Conservation (phyloP, 2,888 invertebrate species). For the Cacoxenus indagator region DNA sequence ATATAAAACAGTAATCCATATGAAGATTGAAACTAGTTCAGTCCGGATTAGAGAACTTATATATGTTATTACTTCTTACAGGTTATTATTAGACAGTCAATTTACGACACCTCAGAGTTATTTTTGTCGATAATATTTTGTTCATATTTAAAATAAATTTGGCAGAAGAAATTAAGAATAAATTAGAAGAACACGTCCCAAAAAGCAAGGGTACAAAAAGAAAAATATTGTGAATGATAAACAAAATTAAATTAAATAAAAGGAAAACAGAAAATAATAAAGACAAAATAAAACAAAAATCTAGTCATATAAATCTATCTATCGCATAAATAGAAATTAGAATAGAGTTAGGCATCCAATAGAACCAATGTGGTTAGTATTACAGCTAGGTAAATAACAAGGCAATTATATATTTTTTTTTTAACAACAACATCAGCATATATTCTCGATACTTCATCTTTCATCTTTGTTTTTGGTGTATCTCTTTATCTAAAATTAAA, state of each 20-base stretch:
- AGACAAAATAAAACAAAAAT: conserved; percentile 2
- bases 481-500: conserved; percentile 26
- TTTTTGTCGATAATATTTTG: neutral
- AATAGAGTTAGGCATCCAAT: neutral
- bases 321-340: neutral
- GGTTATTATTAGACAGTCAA: neutral
- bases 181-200: neutral
- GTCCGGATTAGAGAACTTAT: too few relatives aligned
- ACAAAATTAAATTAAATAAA: neutral
- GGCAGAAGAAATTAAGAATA: neutral
- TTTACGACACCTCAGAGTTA: neutral
- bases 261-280: neutral
- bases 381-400: conserved; percentile 29
- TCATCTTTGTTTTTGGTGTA: neutral
- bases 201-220: neutral
- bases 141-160: neutral
- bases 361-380: conserved; percentile 9
- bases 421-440: conserved; percentile 56
- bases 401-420: conserved; percentile 49
- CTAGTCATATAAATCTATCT: too few relatives aligned
- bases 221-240: neutral
- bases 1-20: too few relatives aligned
- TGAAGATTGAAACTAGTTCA: too few relatives aligned
- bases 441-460: conserved; percentile 43
- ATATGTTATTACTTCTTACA: too few relatives aligned